phyloP scores from a whole-genome alignment of 2,113 vertebrate genomes.

The Podocnemis expansa region DNA sequence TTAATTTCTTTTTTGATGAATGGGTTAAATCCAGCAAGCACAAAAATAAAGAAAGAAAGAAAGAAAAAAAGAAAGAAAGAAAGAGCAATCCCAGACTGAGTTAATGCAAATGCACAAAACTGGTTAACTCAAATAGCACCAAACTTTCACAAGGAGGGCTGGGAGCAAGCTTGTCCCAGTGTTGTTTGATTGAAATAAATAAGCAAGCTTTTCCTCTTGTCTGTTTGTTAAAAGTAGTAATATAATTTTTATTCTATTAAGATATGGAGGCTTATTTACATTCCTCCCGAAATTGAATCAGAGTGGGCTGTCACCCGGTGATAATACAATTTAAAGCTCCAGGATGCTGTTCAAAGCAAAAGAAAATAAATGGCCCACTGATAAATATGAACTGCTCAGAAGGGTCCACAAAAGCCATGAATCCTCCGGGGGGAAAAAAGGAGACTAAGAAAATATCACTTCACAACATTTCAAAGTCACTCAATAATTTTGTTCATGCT shows the following conservation, averaged over 20 bases:
- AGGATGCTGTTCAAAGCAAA: neutral
- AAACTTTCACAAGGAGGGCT: neutral
- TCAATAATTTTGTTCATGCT: neutral
- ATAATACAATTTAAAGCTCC: neutral
- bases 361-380: neutral
- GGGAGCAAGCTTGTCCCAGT: neutral
- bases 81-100: neutral
- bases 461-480: neutral
- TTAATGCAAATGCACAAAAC: neutral
- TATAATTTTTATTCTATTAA: neutral
- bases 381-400: neutral
- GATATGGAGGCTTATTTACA: neutral
- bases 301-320: neutral
- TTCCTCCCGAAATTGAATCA: neutral
- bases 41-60: too few relatives aligned
- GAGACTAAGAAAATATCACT: neutral
- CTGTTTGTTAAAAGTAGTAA: neutral
- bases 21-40: neutral
- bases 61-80: too few relatives aligned
- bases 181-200: neutral
- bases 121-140: neutral
- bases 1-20: neutral
- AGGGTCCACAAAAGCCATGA: neutral
- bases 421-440: neutral
- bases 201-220: neutral